These are phyloP conservation scores for Jacana jacana DNA, from an alignment of 2,113 vertebrate species.

Conservation along the genomic window DNA sequence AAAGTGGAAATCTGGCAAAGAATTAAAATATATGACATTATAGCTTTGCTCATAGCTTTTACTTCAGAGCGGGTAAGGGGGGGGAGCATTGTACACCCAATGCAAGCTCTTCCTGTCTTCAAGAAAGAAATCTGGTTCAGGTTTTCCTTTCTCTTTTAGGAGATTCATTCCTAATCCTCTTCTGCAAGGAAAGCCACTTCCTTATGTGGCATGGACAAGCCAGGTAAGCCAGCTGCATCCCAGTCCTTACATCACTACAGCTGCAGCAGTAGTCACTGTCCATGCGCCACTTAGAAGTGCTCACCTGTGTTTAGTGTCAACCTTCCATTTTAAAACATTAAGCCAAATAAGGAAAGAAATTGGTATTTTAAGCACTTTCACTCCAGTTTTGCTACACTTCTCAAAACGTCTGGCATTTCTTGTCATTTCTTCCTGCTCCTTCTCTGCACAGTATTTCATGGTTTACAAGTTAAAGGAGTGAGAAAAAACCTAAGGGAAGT, in stretches of 20 bases:
- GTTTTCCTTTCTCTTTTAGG: conserved; percentile 1
- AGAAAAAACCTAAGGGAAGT: not conserved
- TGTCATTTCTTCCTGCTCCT: not conserved
- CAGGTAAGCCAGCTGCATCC: not conserved
- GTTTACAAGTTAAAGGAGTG: not conserved
- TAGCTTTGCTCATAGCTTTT: not conserved
- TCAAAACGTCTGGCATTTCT: conserved; percentile 27
- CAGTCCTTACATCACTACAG: not conserved
- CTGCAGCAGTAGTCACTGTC: not conserved
- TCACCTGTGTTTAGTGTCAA: not conserved
- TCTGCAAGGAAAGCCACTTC: conserved; percentile 36
- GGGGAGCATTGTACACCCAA: not conserved
- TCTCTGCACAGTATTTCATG: not conserved
- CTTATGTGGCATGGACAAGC: not conserved
- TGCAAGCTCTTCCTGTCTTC: not conserved
- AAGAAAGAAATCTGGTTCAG: conserved; percentile 15
- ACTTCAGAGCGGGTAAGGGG: not conserved
- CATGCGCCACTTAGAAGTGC: not conserved
- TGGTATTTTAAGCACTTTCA: not conserved
- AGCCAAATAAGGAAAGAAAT: not conserved
- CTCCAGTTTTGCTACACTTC: not conserved
- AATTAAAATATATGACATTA: not conserved
- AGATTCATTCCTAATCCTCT: conserved; percentile 19
- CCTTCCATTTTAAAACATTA: not conserved
- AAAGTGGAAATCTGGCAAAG: not conserved